These are phyloP conservation scores for Drosophila asahinai DNA, from an alignment of 1,140 invertebrate genomes.

Conservation along the genomic window DNA sequence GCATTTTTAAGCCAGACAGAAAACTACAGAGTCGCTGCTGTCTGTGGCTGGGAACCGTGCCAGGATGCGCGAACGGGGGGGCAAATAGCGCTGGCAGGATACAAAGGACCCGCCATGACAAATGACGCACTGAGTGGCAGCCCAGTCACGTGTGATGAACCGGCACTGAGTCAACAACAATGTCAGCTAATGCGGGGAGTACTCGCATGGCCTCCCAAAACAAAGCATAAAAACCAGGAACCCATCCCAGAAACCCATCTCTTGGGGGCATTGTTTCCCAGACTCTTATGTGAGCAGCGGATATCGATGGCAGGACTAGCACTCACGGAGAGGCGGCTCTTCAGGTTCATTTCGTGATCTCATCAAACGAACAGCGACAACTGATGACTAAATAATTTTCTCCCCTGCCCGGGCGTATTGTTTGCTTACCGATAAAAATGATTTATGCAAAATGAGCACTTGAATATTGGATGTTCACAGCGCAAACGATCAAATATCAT, in stretches of 20 bases:
- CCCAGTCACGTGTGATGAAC: conserved; percentile 54
- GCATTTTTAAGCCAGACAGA: conserved; percentile 8
- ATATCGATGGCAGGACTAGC: conserved; percentile 37
- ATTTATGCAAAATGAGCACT: conserved; percentile 35
- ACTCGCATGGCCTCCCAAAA: background rate
- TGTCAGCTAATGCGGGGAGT: conserved; percentile 19
- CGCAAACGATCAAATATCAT: conserved; percentile 19
- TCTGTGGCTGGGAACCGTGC: conserved; percentile 8
- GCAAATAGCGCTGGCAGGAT: conserved; percentile 35
- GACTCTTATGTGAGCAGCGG: conserved; percentile 35
- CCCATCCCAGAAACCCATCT: background rate
- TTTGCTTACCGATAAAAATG: conserved; percentile 36
- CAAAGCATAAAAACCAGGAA: background rate
- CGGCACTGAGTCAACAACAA: conserved; percentile 36
- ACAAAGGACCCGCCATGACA: conserved; percentile 61
- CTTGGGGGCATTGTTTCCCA: conserved; percentile 25
- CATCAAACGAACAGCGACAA: conserved; percentile 37
- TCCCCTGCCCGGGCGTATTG: conserved; percentile 9
- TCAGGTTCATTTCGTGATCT: conserved; percentile 41
- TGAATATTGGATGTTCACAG: background rate
- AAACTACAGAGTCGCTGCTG: conserved; percentile 12
- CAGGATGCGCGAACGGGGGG: conserved; percentile 22
- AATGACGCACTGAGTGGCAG: conserved; percentile 58
- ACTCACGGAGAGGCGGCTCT: background rate
- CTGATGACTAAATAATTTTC: conserved; percentile 51